Evolutionary conservation across 1,140 invertebrate genomes (phyloP).

Genomic region (Euglossa dilemma): DNA sequence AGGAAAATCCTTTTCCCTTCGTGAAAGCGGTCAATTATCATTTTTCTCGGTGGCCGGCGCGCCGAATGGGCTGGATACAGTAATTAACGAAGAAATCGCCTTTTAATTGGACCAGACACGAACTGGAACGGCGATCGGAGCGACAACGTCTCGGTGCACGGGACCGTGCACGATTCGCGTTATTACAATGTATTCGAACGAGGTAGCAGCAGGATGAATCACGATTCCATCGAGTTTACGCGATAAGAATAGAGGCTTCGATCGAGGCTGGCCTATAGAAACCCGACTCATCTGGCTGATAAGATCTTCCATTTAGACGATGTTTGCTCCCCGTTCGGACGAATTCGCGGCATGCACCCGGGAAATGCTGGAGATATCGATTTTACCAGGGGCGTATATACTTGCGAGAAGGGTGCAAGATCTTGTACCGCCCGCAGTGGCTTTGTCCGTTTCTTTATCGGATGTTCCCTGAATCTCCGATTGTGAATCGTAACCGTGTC

Average conservation of each 20-base stretch:
- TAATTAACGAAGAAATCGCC: conserved; percentile 19
- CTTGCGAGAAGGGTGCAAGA: background rate
- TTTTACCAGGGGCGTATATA: conserved; percentile 52
- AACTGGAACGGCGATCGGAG: conserved; percentile 10
- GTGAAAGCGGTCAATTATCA: conserved; percentile 43
- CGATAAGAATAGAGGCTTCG: conserved; percentile 10
- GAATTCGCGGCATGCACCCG: conserved; percentile 27
- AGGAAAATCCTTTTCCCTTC: conserved; percentile 27
- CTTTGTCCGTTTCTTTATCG: background rate
- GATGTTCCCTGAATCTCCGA: background rate
- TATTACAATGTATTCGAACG: background rate
- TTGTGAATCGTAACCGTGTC: background rate
- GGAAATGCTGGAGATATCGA: conserved; percentile 46
- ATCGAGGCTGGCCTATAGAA: background rate
- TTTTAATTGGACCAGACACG: conserved; percentile 26
- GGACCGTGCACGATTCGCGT: background rate
- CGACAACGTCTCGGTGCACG: conserved; percentile 10
- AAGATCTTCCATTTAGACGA: conserved; percentile 38
- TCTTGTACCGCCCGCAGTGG: background rate
- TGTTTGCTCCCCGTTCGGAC: background rate
- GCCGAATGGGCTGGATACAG: background rate
- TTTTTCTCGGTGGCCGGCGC: background rate
- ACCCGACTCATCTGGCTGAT: conserved; percentile 21
- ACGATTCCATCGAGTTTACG: background rate
- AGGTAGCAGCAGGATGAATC: background rate